Conservation (phyloP, 1,140 invertebrate genomes). For the Ladona fulva region DNA sequence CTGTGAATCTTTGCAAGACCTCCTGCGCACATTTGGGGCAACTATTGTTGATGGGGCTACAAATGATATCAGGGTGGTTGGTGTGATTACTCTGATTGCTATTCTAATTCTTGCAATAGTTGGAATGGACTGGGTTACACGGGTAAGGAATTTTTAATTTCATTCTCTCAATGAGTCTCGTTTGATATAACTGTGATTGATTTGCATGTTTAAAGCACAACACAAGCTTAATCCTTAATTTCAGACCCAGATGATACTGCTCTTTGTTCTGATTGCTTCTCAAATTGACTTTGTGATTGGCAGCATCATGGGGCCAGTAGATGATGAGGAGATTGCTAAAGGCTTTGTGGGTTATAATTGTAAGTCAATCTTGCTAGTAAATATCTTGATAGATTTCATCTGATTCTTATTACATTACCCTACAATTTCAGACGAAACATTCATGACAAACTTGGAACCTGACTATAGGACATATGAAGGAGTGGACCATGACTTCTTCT, state of each 20-base stretch:
- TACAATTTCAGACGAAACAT: slow-evolving; percentile 28
- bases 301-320: slow-evolving; percentile 44
- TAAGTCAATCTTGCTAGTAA: slow-evolving; percentile 27
- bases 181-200: neutral
- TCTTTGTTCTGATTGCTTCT: slow-evolving; percentile 47
- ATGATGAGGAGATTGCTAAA: slow-evolving; percentile 36
- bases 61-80: slow-evolving; percentile 39
- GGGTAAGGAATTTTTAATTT: slow-evolving; percentile 23
- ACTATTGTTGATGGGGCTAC: slow-evolving; percentile 32
- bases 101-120: slow-evolving; percentile 39
- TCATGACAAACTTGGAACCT: slow-evolving; percentile 29
- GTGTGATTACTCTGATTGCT: slow-evolving; percentile 30
- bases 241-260: slow-evolving; percentile 50
- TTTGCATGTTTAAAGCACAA: neutral
- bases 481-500: slow-evolving; percentile 34
- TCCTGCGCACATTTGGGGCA: slow-evolving; percentile 29
- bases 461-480: slow-evolving; percentile 31
- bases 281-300: slow-evolving; percentile 51
- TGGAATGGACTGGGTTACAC: slow-evolving; percentile 41
- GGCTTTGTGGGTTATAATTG: slow-evolving; percentile 48
- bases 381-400: neutral
- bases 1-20: slow-evolving; percentile 46
- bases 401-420: neutral
- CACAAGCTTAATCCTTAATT: neutral
- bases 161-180: neutral